Evolutionary conservation across 2,888 invertebrate genomes (phyloP).

Genomic region (Thymelicus sylvestris): DNA sequence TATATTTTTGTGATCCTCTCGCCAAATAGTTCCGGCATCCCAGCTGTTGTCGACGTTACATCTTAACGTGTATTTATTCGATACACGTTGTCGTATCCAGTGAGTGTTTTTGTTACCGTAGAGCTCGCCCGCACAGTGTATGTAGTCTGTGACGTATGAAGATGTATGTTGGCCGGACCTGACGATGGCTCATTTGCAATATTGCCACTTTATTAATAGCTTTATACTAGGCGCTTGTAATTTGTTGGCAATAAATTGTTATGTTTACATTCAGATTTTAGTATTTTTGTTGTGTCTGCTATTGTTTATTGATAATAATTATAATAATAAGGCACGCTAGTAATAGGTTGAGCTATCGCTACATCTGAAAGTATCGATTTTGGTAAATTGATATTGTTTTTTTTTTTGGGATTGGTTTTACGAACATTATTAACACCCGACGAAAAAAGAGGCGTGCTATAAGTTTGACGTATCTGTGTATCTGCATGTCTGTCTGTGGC

Average conservation of each 20-base stretch:
- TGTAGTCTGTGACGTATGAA: neutral
- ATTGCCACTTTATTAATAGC: slow-evolving; percentile 7
- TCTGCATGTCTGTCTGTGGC: too few species aligned
- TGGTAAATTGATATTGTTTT: too few species aligned
- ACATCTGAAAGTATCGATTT: neutral
- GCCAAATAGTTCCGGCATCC: slow-evolving; percentile 26
- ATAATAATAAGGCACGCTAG: slow-evolving; percentile 1
- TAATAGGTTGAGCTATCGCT: neutral
- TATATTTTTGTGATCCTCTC: slow-evolving; percentile 11
- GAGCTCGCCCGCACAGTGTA: neutral
- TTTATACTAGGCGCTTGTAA: neutral
- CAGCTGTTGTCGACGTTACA: slow-evolving; percentile 19
- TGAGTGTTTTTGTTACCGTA: neutral
- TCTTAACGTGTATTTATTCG: neutral
- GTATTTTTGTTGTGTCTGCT: slow-evolving; percentile 1
- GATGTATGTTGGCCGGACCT: neutral
- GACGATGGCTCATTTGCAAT: neutral
- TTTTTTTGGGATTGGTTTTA: neutral
- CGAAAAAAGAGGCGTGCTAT: too few species aligned
- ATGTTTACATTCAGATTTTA: neutral
- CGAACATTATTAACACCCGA: too few species aligned
- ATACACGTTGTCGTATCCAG: neutral
- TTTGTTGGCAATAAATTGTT: slow-evolving; percentile 8
- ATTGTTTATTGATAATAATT: neutral
- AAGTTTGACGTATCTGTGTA: too few species aligned